These are phyloP conservation scores for Camptogramma bilineatum DNA, from an alignment of 2,888 invertebrate genomes.

Conservation along the genomic window DNA sequence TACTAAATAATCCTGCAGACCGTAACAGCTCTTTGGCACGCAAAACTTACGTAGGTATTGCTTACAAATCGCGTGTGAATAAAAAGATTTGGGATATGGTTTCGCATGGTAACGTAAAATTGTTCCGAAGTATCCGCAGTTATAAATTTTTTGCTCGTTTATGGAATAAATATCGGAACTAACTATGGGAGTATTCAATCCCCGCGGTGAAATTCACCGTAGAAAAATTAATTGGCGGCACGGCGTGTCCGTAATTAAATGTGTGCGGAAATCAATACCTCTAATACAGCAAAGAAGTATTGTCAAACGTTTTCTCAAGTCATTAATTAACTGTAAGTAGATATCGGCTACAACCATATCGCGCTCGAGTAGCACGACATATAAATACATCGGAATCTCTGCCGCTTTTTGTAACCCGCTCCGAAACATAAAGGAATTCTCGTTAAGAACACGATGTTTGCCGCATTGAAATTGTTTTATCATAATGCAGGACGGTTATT, in stretches of 20 bases:
- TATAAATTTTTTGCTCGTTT: slow-evolving; percentile 59
- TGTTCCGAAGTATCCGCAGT: slow-evolving; percentile 47
- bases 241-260: slow-evolving; percentile 30
- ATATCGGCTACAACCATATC: slow-evolving; percentile 37
- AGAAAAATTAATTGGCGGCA: slow-evolving; percentile 40
- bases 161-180: slow-evolving; percentile 52
- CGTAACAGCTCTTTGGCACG: slow-evolving; percentile 78
- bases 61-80: slow-evolving; percentile 74
- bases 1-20: slow-evolving; percentile 71
- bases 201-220: slow-evolving; percentile 41
- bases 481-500: slow-evolving; percentile 82
- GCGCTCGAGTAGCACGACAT: slow-evolving; percentile 34
- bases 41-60: slow-evolving; percentile 59
- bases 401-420: slow-evolving; percentile 53
- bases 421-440: slow-evolving; percentile 67
- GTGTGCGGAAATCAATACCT: slow-evolving; percentile 31
- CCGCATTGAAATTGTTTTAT: slow-evolving; percentile 82
- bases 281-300: slow-evolving; percentile 33
- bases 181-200: slow-evolving; percentile 41
- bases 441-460: slow-evolving; percentile 80
- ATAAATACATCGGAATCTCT: slow-evolving; percentile 57
- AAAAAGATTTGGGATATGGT: slow-evolving; percentile 69
- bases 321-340: slow-evolving; percentile 38
- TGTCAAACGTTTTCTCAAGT: slow-evolving; percentile 40
- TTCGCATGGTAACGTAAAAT: slow-evolving; percentile 54